Evolutionary conservation across 2,113 vertebrate species (phyloP).

Genomic region (Trogon melanurus): DNA sequence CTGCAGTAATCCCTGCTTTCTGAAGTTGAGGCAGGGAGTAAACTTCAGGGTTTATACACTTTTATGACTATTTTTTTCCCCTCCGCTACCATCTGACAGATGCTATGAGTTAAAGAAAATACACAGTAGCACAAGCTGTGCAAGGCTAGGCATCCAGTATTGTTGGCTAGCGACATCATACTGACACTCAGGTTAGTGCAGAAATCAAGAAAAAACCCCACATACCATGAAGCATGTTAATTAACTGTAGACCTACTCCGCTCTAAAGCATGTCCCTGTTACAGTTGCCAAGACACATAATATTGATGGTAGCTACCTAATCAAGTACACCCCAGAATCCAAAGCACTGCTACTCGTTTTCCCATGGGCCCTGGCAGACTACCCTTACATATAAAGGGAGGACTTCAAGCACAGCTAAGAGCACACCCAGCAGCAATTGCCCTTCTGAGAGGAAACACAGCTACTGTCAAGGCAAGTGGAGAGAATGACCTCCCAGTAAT

Average conservation of each 20-base stretch:
- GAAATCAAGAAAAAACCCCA: not conserved
- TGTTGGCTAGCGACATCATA: not conserved
- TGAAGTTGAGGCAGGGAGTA: not conserved
- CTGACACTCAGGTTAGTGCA: not conserved
- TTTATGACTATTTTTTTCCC: not conserved
- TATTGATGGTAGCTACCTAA: not conserved
- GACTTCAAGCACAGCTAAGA: not conserved
- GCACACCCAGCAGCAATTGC: not conserved
- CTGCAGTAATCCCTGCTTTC: not conserved
- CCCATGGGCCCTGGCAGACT: not conserved
- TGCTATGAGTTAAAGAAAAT: rapidly evolving
- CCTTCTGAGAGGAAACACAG: rapidly evolving
- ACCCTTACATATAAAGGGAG: not conserved
- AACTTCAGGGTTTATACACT: not conserved
- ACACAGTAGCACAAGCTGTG: not conserved
- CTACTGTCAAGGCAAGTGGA: not conserved
- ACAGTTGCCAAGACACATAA: not conserved
- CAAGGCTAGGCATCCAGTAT: not conserved
- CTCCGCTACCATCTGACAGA: not conserved
- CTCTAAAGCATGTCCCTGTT: not conserved
- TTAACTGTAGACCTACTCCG: not conserved
- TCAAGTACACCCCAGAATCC: rapidly evolving
- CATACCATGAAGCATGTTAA: not conserved
- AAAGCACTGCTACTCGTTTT: not conserved
- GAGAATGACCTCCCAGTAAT: not conserved